Base-by-base conservation (phyloP, 2,113 vertebrate species). In the Plotosus lineatus region DNA sequence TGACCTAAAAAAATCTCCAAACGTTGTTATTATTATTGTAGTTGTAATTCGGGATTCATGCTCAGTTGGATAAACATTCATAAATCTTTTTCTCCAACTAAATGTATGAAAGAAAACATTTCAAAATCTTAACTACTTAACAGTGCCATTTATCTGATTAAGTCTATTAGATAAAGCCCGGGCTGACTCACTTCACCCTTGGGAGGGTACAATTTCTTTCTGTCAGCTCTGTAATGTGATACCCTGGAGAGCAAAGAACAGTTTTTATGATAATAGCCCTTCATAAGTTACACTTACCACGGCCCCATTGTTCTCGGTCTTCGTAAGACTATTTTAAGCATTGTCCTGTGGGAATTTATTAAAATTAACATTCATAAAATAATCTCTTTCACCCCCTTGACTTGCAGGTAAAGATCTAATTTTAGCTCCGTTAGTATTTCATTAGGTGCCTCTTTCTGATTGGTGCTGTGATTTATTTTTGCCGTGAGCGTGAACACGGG, bases 201-300 rank as follows among this genome's bases (percentile, higher is more conserved):
- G 50, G 65, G 33, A 69, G 65, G 56, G 63, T 79, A 79, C 78
- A 80, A 60, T 80, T 80, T 72, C 53, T 9, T 50, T 10, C 53
- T 80, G 78, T 80, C 66, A 80, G 78, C 66, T 48, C 53, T 60
- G 78, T 80, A 72, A 72, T 80, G 26, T 72, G 40, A 80, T 80
- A 17, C 78, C 51, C 53, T 48, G 66, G 78, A 80, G 66, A 80
- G 78, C 78, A 80, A 80, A 80, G 68, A 80, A 66, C 66, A 80
- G 78, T 53, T 80, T 80, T 80, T 72, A 60, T 80, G 78, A 80
- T 72, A 80, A 80, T 69, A 80, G 78, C 53, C 78, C 44, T 58
- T 69, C 50, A 60, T 80, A 58, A 72, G 65, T 71, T 58, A 58
- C 50, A 44, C 78, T 72, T 60, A 36, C 40, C 69, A 33, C 44